A percentile compares a stretch with the other conserved stretches of the same genome.
These are phyloP conservation scores for Philaethria dido DNA, from an alignment of 2,888 invertebrate genomes.

Conservation along the genomic window DNA sequence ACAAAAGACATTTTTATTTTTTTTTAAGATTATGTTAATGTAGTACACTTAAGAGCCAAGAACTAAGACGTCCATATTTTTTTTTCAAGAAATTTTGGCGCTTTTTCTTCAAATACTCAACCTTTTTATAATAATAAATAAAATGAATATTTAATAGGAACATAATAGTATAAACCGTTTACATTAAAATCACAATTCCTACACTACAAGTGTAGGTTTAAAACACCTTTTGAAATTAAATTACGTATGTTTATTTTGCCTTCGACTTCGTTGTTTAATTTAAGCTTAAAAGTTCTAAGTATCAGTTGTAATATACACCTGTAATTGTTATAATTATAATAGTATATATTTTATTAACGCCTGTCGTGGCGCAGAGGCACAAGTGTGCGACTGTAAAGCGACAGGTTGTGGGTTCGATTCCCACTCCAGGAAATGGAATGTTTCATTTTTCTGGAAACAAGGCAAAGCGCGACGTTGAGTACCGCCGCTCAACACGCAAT, in stretches of 20 bases:
- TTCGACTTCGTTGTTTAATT: conserved; percentile 8
- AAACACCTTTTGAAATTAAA: neutral
- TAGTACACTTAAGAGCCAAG: too few species aligned
- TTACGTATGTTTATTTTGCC: neutral
- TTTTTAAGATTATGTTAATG: too few species aligned
- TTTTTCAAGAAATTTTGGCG: neutral
- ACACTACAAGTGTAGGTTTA: conserved; percentile 8
- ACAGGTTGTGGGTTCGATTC: too few species aligned
- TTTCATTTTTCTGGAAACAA: too few species aligned
- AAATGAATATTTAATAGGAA: conserved; percentile 14
- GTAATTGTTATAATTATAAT: too few species aligned
- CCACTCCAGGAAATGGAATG: too few species aligned
- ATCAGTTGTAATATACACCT: neutral
- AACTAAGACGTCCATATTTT: neutral
- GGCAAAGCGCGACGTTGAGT: too few species aligned
- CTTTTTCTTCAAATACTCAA: neutral
- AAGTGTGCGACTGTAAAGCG: too few species aligned
- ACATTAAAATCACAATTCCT: conserved; percentile 8
- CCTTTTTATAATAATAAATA: conserved; percentile 4
- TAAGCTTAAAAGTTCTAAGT: neutral
- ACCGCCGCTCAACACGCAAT: too few species aligned
- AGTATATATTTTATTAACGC: too few species aligned
- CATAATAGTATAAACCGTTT: conserved; percentile 11
- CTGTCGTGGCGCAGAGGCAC: too few species aligned
- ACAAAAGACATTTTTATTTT: too few species aligned